Conservation (phyloP, 2,113 vertebrate species). For the Pandion haliaetus region DNA sequence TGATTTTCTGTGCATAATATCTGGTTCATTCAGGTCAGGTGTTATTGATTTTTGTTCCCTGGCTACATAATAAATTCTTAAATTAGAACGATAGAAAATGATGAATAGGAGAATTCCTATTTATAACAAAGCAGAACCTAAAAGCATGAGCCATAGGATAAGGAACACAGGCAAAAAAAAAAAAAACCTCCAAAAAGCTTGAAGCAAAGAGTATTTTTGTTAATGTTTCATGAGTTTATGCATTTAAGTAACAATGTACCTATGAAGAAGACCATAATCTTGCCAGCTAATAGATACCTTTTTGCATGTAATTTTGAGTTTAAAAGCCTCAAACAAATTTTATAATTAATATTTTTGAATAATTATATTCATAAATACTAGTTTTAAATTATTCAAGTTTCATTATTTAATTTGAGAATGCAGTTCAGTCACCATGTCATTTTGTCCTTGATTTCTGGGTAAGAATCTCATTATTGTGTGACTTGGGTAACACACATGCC, state of each 20-base stretch:
- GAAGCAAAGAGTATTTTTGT: neutral
- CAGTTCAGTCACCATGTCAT: neutral
- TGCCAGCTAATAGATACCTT: neutral
- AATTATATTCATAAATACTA: neutral
- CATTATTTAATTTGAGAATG: neutral
- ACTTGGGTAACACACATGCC: neutral
- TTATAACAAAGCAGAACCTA: neutral
- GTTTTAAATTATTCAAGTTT: neutral
- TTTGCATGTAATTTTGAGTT: neutral
- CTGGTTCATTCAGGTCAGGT: slow-evolving; percentile 18
- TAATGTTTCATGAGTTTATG: neutral
- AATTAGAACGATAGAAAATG: slow-evolving; percentile 18
- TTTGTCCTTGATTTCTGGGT: neutral
- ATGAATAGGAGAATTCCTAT: neutral
- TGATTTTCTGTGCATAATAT: neutral
- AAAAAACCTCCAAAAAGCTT: neutral
- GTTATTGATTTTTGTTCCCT: slow-evolving; percentile 42
- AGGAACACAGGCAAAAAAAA: neutral
- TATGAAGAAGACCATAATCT: neutral
- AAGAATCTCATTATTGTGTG: neutral
- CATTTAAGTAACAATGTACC: neutral
- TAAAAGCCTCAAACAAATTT: neutral
- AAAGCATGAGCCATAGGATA: neutral
- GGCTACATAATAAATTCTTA: slow-evolving; percentile 34
- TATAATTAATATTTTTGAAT: neutral